Evolutionary conservation across 1,140 invertebrate species (phyloP), one percentile per base, ranked within the genome.

Genomic region (Dreissena polymorpha): DNA sequence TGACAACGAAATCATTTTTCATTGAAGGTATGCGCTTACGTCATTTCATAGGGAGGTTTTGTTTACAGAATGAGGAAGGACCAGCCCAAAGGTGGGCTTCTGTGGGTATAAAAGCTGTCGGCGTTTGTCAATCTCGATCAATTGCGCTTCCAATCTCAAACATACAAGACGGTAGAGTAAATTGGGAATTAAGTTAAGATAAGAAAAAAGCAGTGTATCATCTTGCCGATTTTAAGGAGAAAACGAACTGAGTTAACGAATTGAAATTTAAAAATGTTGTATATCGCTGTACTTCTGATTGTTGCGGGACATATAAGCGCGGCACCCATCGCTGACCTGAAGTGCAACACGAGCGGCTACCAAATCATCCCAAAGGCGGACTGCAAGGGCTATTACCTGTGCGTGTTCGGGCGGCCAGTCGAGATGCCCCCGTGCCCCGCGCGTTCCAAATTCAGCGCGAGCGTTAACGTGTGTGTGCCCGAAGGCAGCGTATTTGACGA

Each of bases 361-460:
- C 21, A 73, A 18, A 39, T 73, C 25, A 73, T 73, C 70, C 29
- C 29, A 23, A 73, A 73, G 70, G 70, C 25, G 21, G 70, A 73
- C 70, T 73, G 70, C 27, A 23, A 7, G 10, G 70, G 70, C 14
- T 73, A 73, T 50, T 73, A 53, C 49, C 50, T 73, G 12, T 73
- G 70, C 27, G 51, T 51, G 29, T 73, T 49, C 21, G 70, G 70
- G 10, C 49, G 50, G 70, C 29, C 70, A 10, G 27, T 73, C n/a
- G 70, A 73, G 29, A 73, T 73, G 70, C 29, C 70, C 0, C 25
- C 25, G n/a, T 73, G 70, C 53, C 70, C 70, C 14, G 16, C 29
- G 6, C 29, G 70, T n/a, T 73, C 29, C 50, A n/a, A 51, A 10
- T 73, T 73, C 39, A 73, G 70, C 21, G 16, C 70, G 10, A 53